Percentiles rank a stretch among this genome's conserved stretches.
phyloP scores from a whole-genome alignment of 2,888 invertebrate species.

The Tetranychus piercei region DNA sequence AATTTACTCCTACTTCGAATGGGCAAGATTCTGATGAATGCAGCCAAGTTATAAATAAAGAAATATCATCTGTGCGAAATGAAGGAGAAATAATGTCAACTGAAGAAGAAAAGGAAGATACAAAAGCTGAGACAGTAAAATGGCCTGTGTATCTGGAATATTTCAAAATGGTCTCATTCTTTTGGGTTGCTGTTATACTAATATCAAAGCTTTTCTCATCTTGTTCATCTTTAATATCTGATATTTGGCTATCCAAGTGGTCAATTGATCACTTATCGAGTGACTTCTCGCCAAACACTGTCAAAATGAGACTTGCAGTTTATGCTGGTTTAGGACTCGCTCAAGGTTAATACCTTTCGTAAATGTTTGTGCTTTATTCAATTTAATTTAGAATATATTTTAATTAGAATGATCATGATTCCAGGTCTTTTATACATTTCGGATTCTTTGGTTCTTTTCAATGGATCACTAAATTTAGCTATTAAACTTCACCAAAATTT shows the following conservation, averaged over 20 bases:
- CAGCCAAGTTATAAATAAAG: background rate
- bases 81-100: background rate
- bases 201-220: slow-evolving; percentile 39
- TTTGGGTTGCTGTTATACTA: slow-evolving; percentile 51
- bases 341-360: background rate
- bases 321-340: background rate
- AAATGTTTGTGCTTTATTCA: background rate
- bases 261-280: background rate
- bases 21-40: slow-evolving; percentile 25
- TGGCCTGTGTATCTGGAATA: slow-evolving; percentile 74
- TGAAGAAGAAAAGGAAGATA: background rate
- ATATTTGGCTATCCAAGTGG: slow-evolving; percentile 21
- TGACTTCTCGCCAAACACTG: too few species aligned
- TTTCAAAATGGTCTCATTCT: slow-evolving; percentile 59
- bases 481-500: slow-evolving; percentile 18
- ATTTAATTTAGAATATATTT: background rate
- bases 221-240: slow-evolving; percentile 15
- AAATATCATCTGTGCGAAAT: background rate
- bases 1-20: slow-evolving; percentile 32
- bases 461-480: background rate
- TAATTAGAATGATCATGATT: background rate
- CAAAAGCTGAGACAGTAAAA: slow-evolving; percentile 43
- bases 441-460: background rate
- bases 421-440: background rate
- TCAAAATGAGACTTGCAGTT: background rate